phyloP scores from a whole-genome alignment of 2,797 vertebrate genomes.

The Rhinoraja longicauda region DNA sequence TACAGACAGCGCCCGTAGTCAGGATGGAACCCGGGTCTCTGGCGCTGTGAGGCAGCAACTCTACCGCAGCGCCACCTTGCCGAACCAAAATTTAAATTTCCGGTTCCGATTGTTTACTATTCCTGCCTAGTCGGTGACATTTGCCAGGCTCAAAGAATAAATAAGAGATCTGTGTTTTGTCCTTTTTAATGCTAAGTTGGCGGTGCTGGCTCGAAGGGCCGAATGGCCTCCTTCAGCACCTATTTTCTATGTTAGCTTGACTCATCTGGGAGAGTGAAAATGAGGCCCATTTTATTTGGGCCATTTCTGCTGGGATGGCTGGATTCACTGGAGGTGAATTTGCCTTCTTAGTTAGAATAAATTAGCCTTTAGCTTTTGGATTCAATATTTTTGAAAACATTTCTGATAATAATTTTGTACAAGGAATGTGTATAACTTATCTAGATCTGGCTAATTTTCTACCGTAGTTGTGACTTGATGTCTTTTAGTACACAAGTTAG shows the following conservation, averaged over 20 bases:
- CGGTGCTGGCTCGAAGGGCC: too few relatives aligned
- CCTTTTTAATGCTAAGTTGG: too few relatives aligned
- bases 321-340: not conserved
- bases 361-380: not conserved
- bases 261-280: not conserved
- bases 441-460: slow-evolving; percentile 25
- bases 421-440: not conserved
- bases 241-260: too few relatives aligned
- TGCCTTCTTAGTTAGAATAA: not conserved
- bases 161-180: too few relatives aligned
- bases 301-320: not conserved
- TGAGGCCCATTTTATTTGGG: not conserved
- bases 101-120: not conserved
- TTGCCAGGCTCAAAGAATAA: not conserved
- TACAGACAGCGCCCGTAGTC: too few relatives aligned
- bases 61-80: too few relatives aligned
- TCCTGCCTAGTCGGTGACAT: not conserved
- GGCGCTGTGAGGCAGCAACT: too few relatives aligned
- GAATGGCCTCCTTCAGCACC: too few relatives aligned
- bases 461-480: slow-evolving; percentile 2
- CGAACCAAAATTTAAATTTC: not conserved
- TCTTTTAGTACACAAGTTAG: not conserved
- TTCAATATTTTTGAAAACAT: slow-evolving; percentile 14
- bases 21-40: too few relatives aligned
- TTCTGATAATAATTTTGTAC: not conserved